phyloP scores from a whole-genome alignment of 92 coral and sea anemone genomes.

The Heteractis magnifica region DNA sequence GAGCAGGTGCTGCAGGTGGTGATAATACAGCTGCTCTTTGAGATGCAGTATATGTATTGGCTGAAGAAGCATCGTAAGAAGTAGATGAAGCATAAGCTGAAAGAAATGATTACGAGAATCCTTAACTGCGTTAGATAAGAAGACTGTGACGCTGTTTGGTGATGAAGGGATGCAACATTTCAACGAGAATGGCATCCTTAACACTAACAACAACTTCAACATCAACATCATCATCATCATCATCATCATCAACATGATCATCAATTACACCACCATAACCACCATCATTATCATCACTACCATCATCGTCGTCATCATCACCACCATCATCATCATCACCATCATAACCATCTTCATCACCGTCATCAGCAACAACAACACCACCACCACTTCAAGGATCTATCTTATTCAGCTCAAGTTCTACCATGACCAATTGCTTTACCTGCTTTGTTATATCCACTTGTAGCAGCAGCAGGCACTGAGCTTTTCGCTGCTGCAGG shows the following conservation, averaged over 20 bases:
- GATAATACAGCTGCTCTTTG: constrained; percentile 55
- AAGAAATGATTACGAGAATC: constrained; percentile 16
- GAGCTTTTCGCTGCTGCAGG: background rate
- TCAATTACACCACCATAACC: background rate
- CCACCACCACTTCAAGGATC: background rate
- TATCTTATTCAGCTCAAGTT: background rate
- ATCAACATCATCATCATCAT: background rate
- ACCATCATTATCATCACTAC: background rate
- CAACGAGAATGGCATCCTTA: too few species aligned
- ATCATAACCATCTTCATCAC: background rate
- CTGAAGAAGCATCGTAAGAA: constrained; percentile 20
- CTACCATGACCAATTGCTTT: background rate
- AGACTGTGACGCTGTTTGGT: too few species aligned
- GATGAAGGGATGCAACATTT: too few species aligned
- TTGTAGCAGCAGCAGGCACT: constrained; percentile 9
- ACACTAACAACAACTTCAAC: too few species aligned
- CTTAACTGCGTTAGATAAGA: background rate
- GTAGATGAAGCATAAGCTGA: constrained; percentile 49
- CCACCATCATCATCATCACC: background rate
- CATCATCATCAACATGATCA: background rate
- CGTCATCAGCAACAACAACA: too few species aligned
- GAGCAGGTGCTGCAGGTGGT: constrained; percentile 28
- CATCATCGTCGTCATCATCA: background rate
- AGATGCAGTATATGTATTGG: constrained; percentile 15
- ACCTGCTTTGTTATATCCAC: constrained; percentile 18